phyloP scores from a whole-genome alignment of 35 echinoderm and acorn worm genomes.

The Apostichopus japonicus region DNA sequence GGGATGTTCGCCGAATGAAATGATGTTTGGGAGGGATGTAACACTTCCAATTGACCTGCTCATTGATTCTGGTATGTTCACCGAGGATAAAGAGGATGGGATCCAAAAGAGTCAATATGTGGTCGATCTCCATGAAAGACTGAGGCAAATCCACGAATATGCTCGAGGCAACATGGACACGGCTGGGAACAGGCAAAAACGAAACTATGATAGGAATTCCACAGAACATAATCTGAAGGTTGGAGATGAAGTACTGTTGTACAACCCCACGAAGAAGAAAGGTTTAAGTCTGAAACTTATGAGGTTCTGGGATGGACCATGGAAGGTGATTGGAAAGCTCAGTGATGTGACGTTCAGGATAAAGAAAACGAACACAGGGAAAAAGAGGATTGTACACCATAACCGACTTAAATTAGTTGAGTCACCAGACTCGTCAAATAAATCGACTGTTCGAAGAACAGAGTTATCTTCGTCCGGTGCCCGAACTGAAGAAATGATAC shows the following conservation, averaged over 20 bases:
- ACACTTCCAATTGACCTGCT: background rate
- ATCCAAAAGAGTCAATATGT: background rate
- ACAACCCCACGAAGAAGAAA: conserved; percentile 44
- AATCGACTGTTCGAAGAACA: too few relatives aligned
- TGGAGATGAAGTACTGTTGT: conserved; percentile 35
- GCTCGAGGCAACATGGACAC: background rate
- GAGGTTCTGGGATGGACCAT: conserved; percentile 40
- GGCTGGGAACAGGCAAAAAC: background rate
- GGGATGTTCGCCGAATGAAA: conserved; percentile 61
- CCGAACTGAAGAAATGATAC: background rate
- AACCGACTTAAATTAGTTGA: conserved; percentile 19
- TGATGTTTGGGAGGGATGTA: conserved; percentile 49
- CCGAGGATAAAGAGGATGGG: background rate
- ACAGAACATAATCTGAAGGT: background rate
- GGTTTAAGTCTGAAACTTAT: conserved; percentile 31
- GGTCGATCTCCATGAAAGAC: background rate
- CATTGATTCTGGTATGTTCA: background rate
- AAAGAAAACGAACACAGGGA: background rate
- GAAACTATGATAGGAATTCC: conserved; percentile 18
- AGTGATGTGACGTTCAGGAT: conserved; percentile 58
- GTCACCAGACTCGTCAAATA: background rate
- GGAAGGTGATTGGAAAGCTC: background rate
- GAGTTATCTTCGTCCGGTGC: background rate
- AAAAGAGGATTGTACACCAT: background rate
- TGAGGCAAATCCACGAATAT: background rate